phyloP scores from a whole-genome alignment of 2,113 vertebrate genomes.

The Pseudopodoces humilis region DNA sequence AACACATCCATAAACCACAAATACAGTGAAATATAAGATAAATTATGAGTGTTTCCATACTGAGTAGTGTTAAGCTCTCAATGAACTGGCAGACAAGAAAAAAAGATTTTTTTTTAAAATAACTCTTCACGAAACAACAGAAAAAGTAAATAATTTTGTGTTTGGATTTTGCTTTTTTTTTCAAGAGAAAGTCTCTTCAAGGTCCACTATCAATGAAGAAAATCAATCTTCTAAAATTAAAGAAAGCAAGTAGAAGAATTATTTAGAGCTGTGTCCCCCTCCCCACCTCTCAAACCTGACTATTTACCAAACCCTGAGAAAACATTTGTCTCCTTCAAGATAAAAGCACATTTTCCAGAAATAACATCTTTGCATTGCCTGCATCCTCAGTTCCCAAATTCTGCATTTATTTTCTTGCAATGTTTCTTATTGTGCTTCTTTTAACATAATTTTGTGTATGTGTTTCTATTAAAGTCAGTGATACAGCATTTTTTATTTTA shows the following conservation, averaged over 20 bases:
- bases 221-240: not conserved
- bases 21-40: not conserved
- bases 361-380: not conserved
- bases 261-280: not conserved
- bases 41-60: not conserved
- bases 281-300: not conserved
- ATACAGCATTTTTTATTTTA: not conserved
- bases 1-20: not conserved
- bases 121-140: not conserved
- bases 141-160: not conserved
- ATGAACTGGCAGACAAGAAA: not conserved
- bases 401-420: not conserved
- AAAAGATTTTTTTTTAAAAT: not conserved
- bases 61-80: not conserved
- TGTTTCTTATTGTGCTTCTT: not conserved
- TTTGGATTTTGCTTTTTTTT: fast-evolving
- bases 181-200: not conserved
- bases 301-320: not conserved
- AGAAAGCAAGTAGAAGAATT: not conserved
- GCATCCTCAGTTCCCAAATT: not conserved
- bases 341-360: not conserved
- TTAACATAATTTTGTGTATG: not conserved
- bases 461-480: not conserved
- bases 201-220: not conserved
- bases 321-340: not conserved